Conservation (phyloP, 2,113 vertebrate genomes). For the Cyprinus carpio region DNA sequence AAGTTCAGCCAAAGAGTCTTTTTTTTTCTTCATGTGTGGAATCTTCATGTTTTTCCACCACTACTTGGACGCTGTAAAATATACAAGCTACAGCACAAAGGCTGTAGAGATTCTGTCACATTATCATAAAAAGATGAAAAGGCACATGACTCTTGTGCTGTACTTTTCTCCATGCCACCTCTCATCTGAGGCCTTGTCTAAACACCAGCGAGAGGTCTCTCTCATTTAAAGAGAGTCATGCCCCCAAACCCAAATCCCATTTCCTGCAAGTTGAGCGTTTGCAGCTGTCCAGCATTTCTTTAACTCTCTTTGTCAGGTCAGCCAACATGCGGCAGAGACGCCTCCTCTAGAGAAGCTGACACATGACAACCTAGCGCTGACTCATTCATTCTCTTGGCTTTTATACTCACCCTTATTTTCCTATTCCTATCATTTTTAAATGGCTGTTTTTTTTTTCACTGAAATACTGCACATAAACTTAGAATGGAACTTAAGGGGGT, state of each 20-base stretch:
- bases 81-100: slow-evolving; percentile 15
- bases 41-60: slow-evolving; percentile 26
- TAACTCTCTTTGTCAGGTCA: slow-evolving; percentile 52
- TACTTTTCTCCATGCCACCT: slow-evolving; percentile 22
- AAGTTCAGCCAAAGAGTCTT: slow-evolving; percentile 10
- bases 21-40: neutral
- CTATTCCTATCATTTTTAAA: slow-evolving; percentile 44
- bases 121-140: slow-evolving; percentile 14
- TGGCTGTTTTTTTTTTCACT: slow-evolving; percentile 35
- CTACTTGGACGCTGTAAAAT: neutral
- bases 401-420: slow-evolving; percentile 46
- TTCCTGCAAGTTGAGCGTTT: slow-evolving; percentile 51
- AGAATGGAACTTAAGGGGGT: slow-evolving; percentile 23
- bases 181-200: slow-evolving; percentile 35
- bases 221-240: slow-evolving; percentile 43
- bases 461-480: slow-evolving; percentile 17
- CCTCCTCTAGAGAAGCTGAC: slow-evolving; percentile 50
- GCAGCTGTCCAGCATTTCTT: slow-evolving; percentile 48
- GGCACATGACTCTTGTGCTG: neutral
- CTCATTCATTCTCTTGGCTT: slow-evolving; percentile 50
- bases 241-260: slow-evolving; percentile 50
- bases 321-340: slow-evolving; percentile 48
- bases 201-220: slow-evolving; percentile 27
- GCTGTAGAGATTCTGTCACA: neutral
- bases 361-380: slow-evolving; percentile 57